These are phyloP conservation scores for Bicyclus anynana DNA, from an alignment of 1,140 invertebrate species.

Conservation along the genomic window DNA sequence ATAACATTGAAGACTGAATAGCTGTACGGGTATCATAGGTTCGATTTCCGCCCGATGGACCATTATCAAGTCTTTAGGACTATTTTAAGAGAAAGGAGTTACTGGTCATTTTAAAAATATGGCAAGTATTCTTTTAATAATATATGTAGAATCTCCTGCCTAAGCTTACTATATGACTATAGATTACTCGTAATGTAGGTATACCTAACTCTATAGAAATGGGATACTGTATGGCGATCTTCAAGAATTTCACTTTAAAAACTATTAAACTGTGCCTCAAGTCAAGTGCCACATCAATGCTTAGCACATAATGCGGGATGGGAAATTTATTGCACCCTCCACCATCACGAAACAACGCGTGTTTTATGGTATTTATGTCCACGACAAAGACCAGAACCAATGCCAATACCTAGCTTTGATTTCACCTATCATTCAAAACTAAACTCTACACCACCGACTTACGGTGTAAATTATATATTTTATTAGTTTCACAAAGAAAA, in stretches of 20 bases:
- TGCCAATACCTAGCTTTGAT: constrained; percentile 48
- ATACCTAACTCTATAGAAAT: background rate
- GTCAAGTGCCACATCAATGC: constrained; percentile 37
- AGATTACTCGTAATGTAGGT: no score
- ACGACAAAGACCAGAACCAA: constrained; percentile 51
- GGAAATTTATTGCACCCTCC: constrained; percentile 61
- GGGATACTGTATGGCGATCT: background rate
- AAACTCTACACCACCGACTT: constrained; percentile 9
- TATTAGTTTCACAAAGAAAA: constrained; percentile 6
- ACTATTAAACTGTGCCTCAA: constrained; percentile 33
- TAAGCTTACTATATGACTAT: no score
- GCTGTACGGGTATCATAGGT: no score
- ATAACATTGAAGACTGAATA: no score
- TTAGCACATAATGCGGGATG: constrained; percentile 34
- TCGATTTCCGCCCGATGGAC: no score
- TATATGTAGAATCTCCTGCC: no score
- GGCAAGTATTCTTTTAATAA: no score
- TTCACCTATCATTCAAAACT: constrained; percentile 17
- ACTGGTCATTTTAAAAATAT: no score
- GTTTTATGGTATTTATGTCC: constrained; percentile 49
- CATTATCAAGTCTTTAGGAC: no score
- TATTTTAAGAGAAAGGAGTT: no score
- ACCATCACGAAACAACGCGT: constrained; percentile 41
- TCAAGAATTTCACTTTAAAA: constrained; percentile 2
- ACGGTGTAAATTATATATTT: constrained; percentile 17